Evolutionary conservation across 2,888 invertebrate genomes (phyloP), one percentile per base, ranked within the genome.

Genomic region (Volucella inanis): DNA sequence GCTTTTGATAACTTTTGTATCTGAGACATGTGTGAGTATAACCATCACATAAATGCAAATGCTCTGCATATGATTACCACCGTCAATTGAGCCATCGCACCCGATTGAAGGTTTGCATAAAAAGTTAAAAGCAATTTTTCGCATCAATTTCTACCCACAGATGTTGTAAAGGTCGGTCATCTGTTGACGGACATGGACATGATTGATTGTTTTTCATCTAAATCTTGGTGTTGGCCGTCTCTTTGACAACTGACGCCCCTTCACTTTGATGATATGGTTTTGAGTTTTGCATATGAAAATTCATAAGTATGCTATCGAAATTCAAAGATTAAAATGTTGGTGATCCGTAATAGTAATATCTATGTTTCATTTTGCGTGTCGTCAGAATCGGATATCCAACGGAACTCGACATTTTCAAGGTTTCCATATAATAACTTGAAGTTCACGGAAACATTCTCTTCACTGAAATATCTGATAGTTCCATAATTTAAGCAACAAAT

Each of bases 391-490:
- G 14, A 14, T 41, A 18, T 50, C 57, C 68, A 62, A 50, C 14
- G 64, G 59, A 64, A 64, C 45, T 57, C n/a, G 62, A 71, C 57
- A 54, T 14, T 45, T 12, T 68, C 85, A 85, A 85, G 85, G 85
- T 81, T 67, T 22, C 8, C 64, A 15, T 1, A 49, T 45, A 62
- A 59, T 64, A 43, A 68, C 38, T 65, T 85, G 71, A 76, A 85
- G 84, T 85, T 80, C 85, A 81, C 59, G 71, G 67, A 55, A 77
- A 77, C 76, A 71, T 55, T 85, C 76, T 77, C 67, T 41, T 14
- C 43, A 12, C n/a, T 41, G 31, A 10, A 57, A 59, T 41, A 62
- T 67, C 54, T 8, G 18, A 38, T 39, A 52, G 4, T 39, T 79
- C 78, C 52, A 31, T 43, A 49, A 68, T 15, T 68, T 47, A 52